These are phyloP conservation scores for Polypterus senegalus DNA, from an alignment of 2,113 vertebrate species.

Conservation along the genomic window DNA sequence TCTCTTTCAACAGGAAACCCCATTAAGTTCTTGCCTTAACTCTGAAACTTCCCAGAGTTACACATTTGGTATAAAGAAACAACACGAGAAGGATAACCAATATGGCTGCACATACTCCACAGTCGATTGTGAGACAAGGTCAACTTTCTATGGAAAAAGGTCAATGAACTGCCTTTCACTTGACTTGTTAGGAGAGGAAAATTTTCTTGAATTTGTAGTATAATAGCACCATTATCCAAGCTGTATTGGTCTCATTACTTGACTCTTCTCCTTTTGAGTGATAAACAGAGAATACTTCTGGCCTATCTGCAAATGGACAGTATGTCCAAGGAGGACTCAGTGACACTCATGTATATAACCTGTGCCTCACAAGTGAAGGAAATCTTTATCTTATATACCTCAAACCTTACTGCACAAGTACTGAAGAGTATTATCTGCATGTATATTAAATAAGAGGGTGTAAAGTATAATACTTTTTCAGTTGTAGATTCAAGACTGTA, in stretches of 20 bases:
- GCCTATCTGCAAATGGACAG: background rate
- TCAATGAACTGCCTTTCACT: slow-evolving; percentile 62
- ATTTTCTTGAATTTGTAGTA: slow-evolving; percentile 58
- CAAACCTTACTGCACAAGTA: background rate
- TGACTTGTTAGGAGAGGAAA: slow-evolving; percentile 57
- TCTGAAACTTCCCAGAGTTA: slow-evolving; percentile 55
- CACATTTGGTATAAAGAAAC: slow-evolving; percentile 44
- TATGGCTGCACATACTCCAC: slow-evolving; percentile 39
- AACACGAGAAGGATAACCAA: slow-evolving; percentile 35
- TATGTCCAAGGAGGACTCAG: background rate
- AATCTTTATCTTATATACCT: background rate
- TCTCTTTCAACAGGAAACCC: slow-evolving; percentile 30
- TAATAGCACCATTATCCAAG: slow-evolving; percentile 24
- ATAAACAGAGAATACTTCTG: background rate
- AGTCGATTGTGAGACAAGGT: slow-evolving; percentile 46
- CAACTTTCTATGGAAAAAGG: slow-evolving; percentile 54
- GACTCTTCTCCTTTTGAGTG: background rate
- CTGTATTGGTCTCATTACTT: background rate
- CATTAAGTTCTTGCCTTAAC: slow-evolving; percentile 32
- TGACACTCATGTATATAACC: background rate
- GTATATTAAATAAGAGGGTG: background rate
- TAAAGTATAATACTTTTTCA: too few species aligned
- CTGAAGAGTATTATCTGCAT: background rate
- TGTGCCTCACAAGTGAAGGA: background rate
- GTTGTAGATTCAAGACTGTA: too few species aligned